These are phyloP conservation scores for Sceloporus tristichus DNA, from an alignment of 2,113 vertebrate species.

Conservation along the genomic window DNA sequence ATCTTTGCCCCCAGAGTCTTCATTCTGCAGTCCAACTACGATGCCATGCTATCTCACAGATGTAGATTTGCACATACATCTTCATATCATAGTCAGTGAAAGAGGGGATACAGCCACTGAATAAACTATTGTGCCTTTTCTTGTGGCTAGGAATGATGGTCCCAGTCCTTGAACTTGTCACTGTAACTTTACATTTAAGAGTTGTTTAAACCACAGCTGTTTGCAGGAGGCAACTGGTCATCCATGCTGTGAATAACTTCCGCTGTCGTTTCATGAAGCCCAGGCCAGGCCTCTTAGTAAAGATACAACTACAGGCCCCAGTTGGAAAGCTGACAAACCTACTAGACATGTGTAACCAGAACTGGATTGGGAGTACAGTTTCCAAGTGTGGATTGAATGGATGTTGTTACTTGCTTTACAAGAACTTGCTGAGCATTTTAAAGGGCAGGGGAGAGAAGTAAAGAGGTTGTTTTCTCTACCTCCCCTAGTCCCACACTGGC, in stretches of 20 bases:
- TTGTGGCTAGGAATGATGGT: not conserved
- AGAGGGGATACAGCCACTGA: not conserved
- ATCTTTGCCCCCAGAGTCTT: too few relatives aligned
- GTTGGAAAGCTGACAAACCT: not conserved
- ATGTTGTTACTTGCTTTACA: not conserved
- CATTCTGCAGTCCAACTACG: too few relatives aligned
- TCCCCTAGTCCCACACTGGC: not conserved
- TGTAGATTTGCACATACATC: not conserved
- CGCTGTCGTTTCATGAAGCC: not conserved
- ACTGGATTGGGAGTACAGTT: not conserved
- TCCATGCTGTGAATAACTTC: not conserved
- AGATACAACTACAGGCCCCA: not conserved
- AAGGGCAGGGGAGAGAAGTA: not conserved
- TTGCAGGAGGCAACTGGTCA: not conserved
- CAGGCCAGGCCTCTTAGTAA: not conserved
- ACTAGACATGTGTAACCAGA: not conserved
- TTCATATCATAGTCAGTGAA: not conserved
- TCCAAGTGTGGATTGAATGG: not conserved
- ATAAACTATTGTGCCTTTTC: not conserved
- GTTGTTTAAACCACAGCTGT: not conserved
- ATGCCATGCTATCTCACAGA: not conserved
- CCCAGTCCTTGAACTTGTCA: not conserved
- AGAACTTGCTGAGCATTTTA: not conserved
- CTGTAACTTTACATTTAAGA: not conserved
- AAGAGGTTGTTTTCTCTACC: conserved; percentile 38